phyloP scores from a whole-genome alignment of 2,113 vertebrate genomes.

The Narcine bancroftii region DNA sequence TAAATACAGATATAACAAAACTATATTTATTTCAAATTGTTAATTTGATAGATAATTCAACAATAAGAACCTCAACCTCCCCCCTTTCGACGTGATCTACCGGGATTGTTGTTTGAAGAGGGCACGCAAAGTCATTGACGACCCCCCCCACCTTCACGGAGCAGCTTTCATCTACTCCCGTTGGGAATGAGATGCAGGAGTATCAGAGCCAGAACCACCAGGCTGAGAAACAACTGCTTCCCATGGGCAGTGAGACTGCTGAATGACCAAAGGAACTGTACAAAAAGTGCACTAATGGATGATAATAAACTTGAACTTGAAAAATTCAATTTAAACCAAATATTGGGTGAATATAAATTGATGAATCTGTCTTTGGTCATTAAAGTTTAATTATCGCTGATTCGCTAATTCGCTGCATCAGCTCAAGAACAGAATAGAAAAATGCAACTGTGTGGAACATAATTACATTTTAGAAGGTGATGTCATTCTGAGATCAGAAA shows the following conservation, averaged over 20 bases:
- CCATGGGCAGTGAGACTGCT: too few relatives aligned
- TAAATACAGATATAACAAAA: not conserved
- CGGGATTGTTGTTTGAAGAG: too few relatives aligned
- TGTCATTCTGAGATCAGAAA: not conserved
- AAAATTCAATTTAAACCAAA: conserved; percentile 3
- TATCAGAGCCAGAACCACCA: too few relatives aligned
- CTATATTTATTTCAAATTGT: not conserved
- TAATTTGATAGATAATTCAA: not conserved
- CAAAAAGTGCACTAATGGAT: too few relatives aligned
- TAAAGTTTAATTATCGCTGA: not conserved
- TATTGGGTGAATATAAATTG: not conserved
- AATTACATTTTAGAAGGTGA: not conserved
- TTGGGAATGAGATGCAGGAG: too few relatives aligned
- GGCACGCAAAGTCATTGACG: too few relatives aligned
- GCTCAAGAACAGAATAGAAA: not conserved
- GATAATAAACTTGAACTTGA: too few relatives aligned
- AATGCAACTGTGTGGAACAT: not conserved
- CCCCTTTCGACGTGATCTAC: too few relatives aligned
- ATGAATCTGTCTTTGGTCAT: not conserved
- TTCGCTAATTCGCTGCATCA: not conserved
- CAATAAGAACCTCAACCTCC: not conserved
- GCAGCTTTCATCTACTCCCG: too few relatives aligned
- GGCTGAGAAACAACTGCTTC: too few relatives aligned
- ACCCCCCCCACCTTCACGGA: too few relatives aligned
- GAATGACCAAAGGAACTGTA: too few relatives aligned